phyloP scores from a whole-genome alignment of 2,113 vertebrate species.

The Dolichallabes microphthalmus region DNA sequence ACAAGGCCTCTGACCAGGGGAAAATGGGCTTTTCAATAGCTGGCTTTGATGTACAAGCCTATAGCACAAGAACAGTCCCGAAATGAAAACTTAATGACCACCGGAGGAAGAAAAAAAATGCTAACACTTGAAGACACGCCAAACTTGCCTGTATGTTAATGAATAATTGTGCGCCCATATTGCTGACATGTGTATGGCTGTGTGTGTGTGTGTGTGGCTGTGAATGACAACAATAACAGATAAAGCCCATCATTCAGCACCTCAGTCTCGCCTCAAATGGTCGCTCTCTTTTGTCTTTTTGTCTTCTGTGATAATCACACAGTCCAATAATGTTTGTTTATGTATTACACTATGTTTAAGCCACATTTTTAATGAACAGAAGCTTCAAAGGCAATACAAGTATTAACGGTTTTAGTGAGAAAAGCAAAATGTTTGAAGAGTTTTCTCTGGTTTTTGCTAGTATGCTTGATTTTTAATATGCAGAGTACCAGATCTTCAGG shows the following conservation, averaged over 20 bases:
- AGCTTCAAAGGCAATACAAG: background rate
- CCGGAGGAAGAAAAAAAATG: constrained; percentile 45
- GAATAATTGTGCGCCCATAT: constrained; percentile 62
- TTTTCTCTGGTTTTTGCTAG: background rate
- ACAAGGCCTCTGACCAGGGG: constrained; percentile 57
- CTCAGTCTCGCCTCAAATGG: constrained; percentile 62
- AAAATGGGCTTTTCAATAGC: constrained; percentile 55
- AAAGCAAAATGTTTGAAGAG: background rate
- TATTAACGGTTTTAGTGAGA: background rate
- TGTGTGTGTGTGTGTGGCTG: background rate
- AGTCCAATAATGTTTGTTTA: background rate
- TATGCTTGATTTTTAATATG: background rate
- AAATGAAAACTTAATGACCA: constrained; percentile 60
- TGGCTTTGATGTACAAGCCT: constrained; percentile 47
- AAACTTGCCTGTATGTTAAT: constrained; percentile 68
- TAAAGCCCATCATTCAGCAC: constrained; percentile 56
- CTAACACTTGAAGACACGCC: constrained; percentile 61
- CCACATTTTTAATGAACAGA: background rate
- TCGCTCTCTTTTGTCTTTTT: constrained; percentile 55
- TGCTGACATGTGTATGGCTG: constrained; percentile 46
- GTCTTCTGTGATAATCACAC: background rate
- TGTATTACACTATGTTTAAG: background rate
- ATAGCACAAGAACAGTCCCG: constrained; percentile 44
- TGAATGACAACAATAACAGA: constrained; percentile 68
- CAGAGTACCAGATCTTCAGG: background rate